Percentiles rank a stretch among this genome's conserved stretches.
These are phyloP conservation scores for Monopterus albus DNA, from an alignment of 2,113 vertebrate genomes.

Conservation along the genomic window DNA sequence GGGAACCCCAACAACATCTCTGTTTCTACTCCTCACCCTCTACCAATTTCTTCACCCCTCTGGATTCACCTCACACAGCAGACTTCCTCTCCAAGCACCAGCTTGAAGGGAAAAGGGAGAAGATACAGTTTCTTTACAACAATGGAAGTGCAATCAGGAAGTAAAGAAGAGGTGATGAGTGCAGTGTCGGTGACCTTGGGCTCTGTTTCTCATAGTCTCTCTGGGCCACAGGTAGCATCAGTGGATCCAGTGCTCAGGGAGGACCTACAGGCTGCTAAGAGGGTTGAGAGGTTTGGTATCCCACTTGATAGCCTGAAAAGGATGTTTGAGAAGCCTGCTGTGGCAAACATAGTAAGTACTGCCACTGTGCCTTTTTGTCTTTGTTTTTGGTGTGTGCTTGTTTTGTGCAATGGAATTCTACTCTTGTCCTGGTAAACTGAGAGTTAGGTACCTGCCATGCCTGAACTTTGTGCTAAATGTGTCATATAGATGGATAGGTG, in stretches of 20 bases:
- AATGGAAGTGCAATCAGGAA: slow-evolving; percentile 88
- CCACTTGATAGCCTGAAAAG: slow-evolving; percentile 81
- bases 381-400: background rate
- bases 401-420: background rate
- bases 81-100: slow-evolving; percentile 56
- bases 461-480: background rate
- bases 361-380: background rate
- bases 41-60: slow-evolving; percentile 27
- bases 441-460: background rate
- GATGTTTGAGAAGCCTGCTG: slow-evolving; percentile 82
- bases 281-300: slow-evolving; percentile 82
- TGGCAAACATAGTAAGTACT: slow-evolving; percentile 65
- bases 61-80: slow-evolving; percentile 49
- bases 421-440: slow-evolving; percentile 4
- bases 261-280: slow-evolving; percentile 74
- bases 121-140: slow-evolving; percentile 77
- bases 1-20: slow-evolving; percentile 29
- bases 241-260: slow-evolving; percentile 57
- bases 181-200: slow-evolving; percentile 54
- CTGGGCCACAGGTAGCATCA: slow-evolving; percentile 54
- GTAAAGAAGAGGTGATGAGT: slow-evolving; percentile 74
- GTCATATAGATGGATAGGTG: slow-evolving; percentile 15
- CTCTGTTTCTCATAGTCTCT: slow-evolving; percentile 52
- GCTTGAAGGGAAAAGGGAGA: slow-evolving; percentile 37
- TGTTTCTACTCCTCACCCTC: slow-evolving; percentile 21